Conservation (phyloP, 1,140 invertebrate genomes). For the Orchesella cincta region DNA sequence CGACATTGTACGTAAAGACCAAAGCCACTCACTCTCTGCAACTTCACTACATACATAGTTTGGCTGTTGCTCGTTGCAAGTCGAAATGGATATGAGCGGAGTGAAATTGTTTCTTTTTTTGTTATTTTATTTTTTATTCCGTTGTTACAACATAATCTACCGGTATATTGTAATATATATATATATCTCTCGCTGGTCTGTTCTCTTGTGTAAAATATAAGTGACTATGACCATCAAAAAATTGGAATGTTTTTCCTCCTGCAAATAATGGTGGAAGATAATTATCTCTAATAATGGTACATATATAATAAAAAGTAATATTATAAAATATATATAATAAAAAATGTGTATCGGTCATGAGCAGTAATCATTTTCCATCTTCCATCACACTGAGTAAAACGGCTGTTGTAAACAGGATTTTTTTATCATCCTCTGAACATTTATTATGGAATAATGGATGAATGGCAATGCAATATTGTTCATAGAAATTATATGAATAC, state of each 20-base stretch:
- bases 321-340: conserved; percentile 21
- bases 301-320: conserved; percentile 18
- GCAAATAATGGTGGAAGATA: conserved; percentile 22
- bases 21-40: too few species aligned
- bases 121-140: conserved; percentile 15
- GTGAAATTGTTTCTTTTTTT: neutral
- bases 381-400: neutral
- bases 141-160: neutral
- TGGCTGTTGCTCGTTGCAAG: too few species aligned
- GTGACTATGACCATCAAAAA: conserved; percentile 20
- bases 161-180: neutral
- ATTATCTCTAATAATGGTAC: conserved; percentile 13
- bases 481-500: neutral
- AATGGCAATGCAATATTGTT: neutral
- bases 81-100: neutral
- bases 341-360: conserved; percentile 15
- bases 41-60: too few species aligned
- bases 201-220: neutral
- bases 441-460: neutral
- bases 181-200: neutral
- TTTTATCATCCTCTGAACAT: neutral
- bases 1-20: too few species aligned
- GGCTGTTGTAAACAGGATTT: neutral
- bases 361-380: conserved; percentile 20
- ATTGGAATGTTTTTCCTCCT: conserved; percentile 6